Evolutionary conservation across 2,888 invertebrate species (phyloP), one percentile per base, ranked within the genome.

Genomic region (Cosmia pyralina): DNA sequence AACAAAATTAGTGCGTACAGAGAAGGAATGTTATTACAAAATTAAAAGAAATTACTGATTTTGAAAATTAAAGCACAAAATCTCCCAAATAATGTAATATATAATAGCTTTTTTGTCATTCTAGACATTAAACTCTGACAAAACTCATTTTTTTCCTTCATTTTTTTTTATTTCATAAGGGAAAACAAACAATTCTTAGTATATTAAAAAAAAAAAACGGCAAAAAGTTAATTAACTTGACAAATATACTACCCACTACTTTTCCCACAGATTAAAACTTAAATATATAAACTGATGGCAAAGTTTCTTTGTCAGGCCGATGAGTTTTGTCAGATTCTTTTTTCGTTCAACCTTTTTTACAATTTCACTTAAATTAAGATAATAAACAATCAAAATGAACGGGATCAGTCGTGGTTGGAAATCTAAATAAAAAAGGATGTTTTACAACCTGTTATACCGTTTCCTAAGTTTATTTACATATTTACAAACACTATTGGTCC

Each of bases 401-500:
- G 80, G 82, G 84, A 79, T 93, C 93, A 93, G 92, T 92, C 92
- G 77, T 88, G 87, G 87, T 85, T 86, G 82, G 80, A 86, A 88
- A 85, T 85, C 73, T 81, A 86, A 89, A 88, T 85, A 82, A 85
- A 87, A 86, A 86, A 75, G 88, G 87, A 88, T 90, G 85, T 79
- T 79, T 88, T 91, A 93, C 92, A 94, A 94, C 93, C 93, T 93
- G 93, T 93, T 91, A 92, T 90, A 93, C 92, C 92, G 92, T 91
- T 92, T 85, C 77, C 92, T 94, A 92, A 90, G 48, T 81, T 80
- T 95, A 95, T 96, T 90, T 95, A 96, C 95, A 96, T 95, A 95
- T 95, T 88, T 95, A 96, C 96, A 96, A 88, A 91, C 90, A 89
- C 95, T 94, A 93, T 96, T 96, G 96, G 96, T 96, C 96, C 96